Evolutionary conservation across 2,797 vertebrate species (phyloP).

Genomic region (Liparis tanakae): DNA sequence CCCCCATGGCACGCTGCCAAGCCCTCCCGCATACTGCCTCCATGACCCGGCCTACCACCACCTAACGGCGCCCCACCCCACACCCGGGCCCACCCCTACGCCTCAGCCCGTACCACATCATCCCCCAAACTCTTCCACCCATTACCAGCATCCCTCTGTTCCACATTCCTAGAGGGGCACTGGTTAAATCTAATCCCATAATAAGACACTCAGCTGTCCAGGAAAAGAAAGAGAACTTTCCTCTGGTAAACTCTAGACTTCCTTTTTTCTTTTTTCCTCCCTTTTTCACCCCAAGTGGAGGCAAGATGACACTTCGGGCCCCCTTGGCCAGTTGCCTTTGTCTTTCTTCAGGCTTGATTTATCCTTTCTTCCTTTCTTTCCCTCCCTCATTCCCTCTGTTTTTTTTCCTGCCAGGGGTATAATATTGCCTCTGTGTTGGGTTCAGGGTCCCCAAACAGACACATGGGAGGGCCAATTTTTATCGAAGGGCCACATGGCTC

Average conservation of each 20-base stretch:
- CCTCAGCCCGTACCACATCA: constrained; percentile 64
- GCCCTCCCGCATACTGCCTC: constrained; percentile 70
- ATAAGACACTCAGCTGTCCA: constrained; percentile 89
- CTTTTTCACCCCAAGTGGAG: constrained; percentile 70
- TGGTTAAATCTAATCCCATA: constrained; percentile 88
- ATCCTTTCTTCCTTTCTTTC: constrained; percentile 60
- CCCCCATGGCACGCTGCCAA: constrained; percentile 70
- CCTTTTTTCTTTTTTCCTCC: constrained; percentile 67
- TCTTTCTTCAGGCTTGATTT: constrained; percentile 74
- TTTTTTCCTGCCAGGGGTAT: constrained; percentile 56
- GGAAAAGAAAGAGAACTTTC: constrained; percentile 84
- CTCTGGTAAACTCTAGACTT: constrained; percentile 81
- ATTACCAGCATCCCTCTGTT: constrained; percentile 73
- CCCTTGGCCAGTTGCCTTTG: constrained; percentile 77
- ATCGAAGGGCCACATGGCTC: constrained; percentile 66
- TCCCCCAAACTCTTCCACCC: constrained; percentile 69
- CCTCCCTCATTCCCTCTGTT: constrained; percentile 39
- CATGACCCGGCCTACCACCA: constrained; percentile 69
- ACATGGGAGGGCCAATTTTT: too few species aligned
- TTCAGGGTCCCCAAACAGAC: constrained; percentile 59
- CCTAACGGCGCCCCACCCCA: constrained; percentile 56
- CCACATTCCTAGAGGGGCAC: constrained; percentile 82
- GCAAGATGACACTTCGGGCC: constrained; percentile 78
- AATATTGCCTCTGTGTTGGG: constrained; percentile 69
- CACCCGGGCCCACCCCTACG: constrained; percentile 63